These are phyloP conservation scores for Hippolais icterina DNA, from an alignment of 2,113 vertebrate species.

Conservation along the genomic window DNA sequence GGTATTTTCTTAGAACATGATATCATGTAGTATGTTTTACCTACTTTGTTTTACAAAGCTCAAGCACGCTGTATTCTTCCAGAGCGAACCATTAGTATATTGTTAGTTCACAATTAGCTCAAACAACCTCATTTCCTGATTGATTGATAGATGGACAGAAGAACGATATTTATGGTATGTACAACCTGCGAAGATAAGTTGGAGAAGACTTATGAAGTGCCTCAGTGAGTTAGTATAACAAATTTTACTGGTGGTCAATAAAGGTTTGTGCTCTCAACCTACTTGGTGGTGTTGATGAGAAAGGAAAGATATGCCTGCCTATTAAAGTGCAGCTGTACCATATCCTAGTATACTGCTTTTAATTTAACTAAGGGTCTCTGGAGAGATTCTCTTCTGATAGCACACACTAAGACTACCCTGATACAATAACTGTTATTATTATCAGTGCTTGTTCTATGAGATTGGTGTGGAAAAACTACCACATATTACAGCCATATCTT, in stretches of 20 bases:
- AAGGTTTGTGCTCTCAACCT: background rate
- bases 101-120: background rate
- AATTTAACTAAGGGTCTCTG: conserved; percentile 1
- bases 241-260: conserved; percentile 5
- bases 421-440: background rate
- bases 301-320: background rate
- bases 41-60: background rate
- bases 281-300: conserved; percentile 11
- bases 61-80: background rate
- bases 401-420: background rate
- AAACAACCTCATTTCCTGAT: background rate
- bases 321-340: background rate
- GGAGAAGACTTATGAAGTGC: conserved; percentile 30
- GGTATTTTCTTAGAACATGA: background rate
- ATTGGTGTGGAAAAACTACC: background rate
- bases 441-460: background rate
- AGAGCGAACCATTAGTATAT: background rate
- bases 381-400: background rate
- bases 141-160: background rate
- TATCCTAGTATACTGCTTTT: background rate
- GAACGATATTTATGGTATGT: background rate
- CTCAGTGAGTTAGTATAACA: background rate
- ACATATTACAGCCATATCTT: background rate
- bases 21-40: background rate
- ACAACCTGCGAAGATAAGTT: background rate